Conservation (phyloP, 2,797 vertebrate species). For the Novumbra hubbsi region DNA sequence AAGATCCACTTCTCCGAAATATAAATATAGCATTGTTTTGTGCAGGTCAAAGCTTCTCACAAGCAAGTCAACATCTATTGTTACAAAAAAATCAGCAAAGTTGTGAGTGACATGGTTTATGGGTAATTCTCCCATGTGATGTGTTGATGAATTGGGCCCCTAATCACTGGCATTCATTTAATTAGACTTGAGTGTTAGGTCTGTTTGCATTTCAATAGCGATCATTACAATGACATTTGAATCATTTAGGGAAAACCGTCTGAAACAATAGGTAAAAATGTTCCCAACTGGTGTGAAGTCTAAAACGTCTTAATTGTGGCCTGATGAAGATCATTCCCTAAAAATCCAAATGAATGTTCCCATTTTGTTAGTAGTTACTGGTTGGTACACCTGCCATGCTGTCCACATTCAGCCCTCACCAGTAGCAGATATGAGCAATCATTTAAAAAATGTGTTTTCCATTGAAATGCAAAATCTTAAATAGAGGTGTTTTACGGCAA, state of each 20-base stretch:
- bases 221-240: slow-evolving; percentile 1
- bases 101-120: slow-evolving; percentile 6
- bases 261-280: not conserved
- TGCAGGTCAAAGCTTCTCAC: not conserved
- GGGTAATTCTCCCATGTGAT: not conserved
- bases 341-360: not conserved
- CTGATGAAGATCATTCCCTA: not conserved
- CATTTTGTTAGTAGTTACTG: not conserved
- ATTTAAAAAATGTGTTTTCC: not conserved
- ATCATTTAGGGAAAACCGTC: not conserved
- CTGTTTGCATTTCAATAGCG: slow-evolving; percentile 7
- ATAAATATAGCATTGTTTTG: not conserved
- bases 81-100: slow-evolving; percentile 10
- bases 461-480: not conserved
- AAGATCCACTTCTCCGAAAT: not conserved
- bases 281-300: not conserved
- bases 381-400: not conserved
- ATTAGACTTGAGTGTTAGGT: not conserved
- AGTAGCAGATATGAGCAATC: not conserved
- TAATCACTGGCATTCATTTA: slow-evolving; percentile 10
- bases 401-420: not conserved
- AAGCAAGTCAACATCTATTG: not conserved
- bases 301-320: not conserved
- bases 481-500: not conserved
- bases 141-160: slow-evolving; percentile 3